phyloP scores from a whole-genome alignment of 1,140 invertebrate species.

The Neodiprion pinetum region DNA sequence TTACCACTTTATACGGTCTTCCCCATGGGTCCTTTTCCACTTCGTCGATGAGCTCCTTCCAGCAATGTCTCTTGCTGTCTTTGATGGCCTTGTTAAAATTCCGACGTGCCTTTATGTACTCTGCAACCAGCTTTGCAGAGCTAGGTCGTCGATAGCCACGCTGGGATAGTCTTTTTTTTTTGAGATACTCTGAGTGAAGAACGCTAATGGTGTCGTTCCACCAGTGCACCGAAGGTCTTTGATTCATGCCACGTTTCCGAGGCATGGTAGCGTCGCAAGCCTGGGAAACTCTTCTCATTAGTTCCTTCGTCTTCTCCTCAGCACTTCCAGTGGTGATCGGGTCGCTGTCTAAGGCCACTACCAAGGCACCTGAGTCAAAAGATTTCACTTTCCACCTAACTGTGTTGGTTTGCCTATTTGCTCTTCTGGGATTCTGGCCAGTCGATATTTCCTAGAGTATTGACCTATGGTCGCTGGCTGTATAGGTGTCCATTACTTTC shows the following conservation, averaged over 20 bases:
- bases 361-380: slow-evolving; percentile 22
- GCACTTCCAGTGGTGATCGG: slow-evolving; percentile 6
- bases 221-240: background rate
- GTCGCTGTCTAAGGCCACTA: background rate
- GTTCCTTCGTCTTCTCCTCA: background rate
- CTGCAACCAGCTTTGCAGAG: background rate
- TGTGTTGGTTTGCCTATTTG: slow-evolving; percentile 5
- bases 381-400: slow-evolving; percentile 23
- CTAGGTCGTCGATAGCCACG: background rate
- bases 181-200: slow-evolving; percentile 12
- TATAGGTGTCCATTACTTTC: slow-evolving; percentile 18
- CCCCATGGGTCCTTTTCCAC: slow-evolving; percentile 36
- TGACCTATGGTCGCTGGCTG: slow-evolving; percentile 26
- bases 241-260: slow-evolving; percentile 13
- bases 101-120: slow-evolving; percentile 8
- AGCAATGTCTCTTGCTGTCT: slow-evolving; percentile 25
- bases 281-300: slow-evolving; percentile 20
- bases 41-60: slow-evolving; percentile 27
- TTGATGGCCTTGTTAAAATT: slow-evolving; percentile 11
- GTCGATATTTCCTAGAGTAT: slow-evolving; percentile 15
- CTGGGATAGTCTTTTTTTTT: background rate
- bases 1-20: slow-evolving; percentile 31
- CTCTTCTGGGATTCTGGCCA: background rate
- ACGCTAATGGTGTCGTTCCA: background rate
- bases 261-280: slow-evolving; percentile 24